Evolutionary conservation across 2,888 invertebrate species (phyloP).

Genomic region (Caenorhabditis sp.): DNA sequence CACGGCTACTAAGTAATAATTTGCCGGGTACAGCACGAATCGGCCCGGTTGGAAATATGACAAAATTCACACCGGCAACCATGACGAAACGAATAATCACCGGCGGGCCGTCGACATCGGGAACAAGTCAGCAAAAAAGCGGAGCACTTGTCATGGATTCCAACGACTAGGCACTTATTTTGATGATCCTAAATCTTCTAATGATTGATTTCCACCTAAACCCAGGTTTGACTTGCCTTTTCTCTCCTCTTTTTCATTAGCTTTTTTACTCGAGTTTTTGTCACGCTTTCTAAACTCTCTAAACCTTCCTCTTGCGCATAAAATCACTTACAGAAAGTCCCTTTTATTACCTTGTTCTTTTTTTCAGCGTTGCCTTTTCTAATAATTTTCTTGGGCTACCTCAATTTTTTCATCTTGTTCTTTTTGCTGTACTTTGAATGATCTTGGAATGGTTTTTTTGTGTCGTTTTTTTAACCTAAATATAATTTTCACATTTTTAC

Average conservation of each 20-base stretch:
- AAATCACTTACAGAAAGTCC: neutral
- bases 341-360: neutral
- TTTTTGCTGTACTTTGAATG: constrained; percentile 1
- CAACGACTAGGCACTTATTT: neutral
- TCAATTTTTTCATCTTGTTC: neutral
- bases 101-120: too few relatives aligned
- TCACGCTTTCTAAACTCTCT: neutral
- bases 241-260: neutral
- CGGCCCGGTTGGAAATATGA: neutral
- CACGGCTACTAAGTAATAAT: neutral
- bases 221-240: neutral
- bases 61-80: neutral
- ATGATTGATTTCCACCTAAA: neutral
- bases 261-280: neutral
- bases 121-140: neutral
- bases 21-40: neutral
- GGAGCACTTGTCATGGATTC: constrained; percentile 2
- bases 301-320: neutral
- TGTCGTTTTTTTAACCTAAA: neutral
- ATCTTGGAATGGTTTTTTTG: neutral
- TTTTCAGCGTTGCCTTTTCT: neutral
- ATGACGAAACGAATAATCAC: neutral
- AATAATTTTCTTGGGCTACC: neutral
- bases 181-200: neutral
- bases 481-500: neutral